Conservation (phyloP, 2,113 vertebrate species). For the Scomber japonicus region DNA sequence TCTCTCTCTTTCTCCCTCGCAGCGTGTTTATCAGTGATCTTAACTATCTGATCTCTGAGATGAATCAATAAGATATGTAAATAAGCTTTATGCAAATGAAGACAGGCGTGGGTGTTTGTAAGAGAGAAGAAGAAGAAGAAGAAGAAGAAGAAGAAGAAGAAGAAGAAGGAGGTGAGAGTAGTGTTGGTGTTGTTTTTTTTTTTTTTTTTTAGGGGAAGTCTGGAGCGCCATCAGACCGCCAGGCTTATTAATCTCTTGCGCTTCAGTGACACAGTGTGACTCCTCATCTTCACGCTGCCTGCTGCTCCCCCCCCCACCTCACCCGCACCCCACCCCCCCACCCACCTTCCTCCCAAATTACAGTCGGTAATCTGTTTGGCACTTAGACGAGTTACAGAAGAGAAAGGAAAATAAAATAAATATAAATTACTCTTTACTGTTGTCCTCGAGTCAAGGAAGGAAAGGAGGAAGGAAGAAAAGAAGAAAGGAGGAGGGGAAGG, state of each 20-base stretch:
- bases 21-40: conserved; percentile 20
- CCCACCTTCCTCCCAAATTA: conserved; percentile 38
- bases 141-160: background rate
- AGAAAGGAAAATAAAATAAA: background rate
- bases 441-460: too few relatives aligned
- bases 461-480: too few relatives aligned
- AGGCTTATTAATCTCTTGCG: conserved; percentile 51
- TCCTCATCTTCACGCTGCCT: conserved; percentile 38
- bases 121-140: background rate
- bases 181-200: too few relatives aligned
- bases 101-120: conserved; percentile 9
- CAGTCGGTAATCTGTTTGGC: conserved; percentile 57
- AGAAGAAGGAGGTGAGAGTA: conserved; percentile 14
- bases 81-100: conserved; percentile 40
- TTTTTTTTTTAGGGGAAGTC: too few relatives aligned
- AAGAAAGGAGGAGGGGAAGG: too few relatives aligned
- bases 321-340: too few relatives aligned
- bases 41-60: conserved; percentile 52
- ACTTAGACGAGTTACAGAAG: conserved; percentile 24
- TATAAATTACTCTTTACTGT: too few relatives aligned
- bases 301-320: too few relatives aligned
- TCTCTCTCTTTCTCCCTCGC: too few relatives aligned
- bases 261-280: conserved; percentile 42
- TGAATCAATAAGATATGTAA: conserved; percentile 57
- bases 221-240: too few relatives aligned